Evolutionary conservation across 1,140 invertebrate species (phyloP), one percentile per base, ranked within the genome.

Genomic region (Drosophila jambulina): DNA sequence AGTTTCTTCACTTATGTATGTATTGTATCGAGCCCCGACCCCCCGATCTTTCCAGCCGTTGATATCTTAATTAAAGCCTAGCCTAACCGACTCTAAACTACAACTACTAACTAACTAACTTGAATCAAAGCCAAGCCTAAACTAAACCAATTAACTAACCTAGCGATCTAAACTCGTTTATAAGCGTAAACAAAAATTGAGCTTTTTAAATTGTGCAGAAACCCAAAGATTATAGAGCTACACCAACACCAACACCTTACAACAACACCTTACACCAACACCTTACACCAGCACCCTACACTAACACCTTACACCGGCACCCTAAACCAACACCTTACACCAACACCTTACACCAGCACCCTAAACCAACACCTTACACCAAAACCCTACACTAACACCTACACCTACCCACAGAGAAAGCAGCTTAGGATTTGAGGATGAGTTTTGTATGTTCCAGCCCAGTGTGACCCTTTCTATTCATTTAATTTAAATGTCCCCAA

Each of bases 141-240:
- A 78, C 56, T 46, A 80, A 84, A 80, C 67, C 27, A 51, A 68
- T 70, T 70, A 56, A 70, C 82, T 82, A 78, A 87, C 76, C 76
- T 83, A 87, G 76, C 71, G 61, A 75, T 54, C 75, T 77, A 77
- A 58, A 75, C 79, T 77, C 72, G 72, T 88, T 88, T 88, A 84
- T 78, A 87, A 87, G 83, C 84, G 74, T 67, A 34, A 51, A 45
- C 32, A 25, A 12, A 75, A 90, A 75, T 84, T 84, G 85, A 88
- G 85, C 84, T 88, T 87, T 86, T 86, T 83, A 88, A 56, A 83
- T 88, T 86, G 84, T 87, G 83, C 83, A 88, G 65, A 72, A 56
- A 46, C 59, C 59, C 56, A 67, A 70, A 58, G 49, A 36, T 40
- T 42, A 61, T 43, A 45, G 75, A 46, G 23, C 13, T 45, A 78